Evolutionary conservation across 2,113 vertebrate genomes (phyloP).

Genomic region (Bubalus kerabau): DNA sequence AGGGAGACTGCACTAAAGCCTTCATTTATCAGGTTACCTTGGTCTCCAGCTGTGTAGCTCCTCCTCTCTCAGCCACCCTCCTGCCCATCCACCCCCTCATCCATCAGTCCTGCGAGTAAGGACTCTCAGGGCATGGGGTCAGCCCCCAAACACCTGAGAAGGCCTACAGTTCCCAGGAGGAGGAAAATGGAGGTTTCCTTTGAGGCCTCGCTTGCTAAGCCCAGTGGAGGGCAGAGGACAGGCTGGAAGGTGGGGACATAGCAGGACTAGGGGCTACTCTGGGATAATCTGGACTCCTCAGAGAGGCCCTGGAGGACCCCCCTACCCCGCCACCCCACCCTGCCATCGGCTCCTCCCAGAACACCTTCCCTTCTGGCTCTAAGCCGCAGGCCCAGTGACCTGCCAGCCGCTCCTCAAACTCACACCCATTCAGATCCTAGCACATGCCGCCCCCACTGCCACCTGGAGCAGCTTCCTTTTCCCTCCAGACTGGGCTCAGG

Average conservation of each 20-base stretch:
- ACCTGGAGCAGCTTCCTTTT: background rate
- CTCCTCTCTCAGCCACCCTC: conserved; percentile 57
- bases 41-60: background rate
- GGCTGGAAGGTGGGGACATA: background rate
- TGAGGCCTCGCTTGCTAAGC: background rate
- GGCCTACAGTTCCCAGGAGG: background rate
- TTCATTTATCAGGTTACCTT: conserved; percentile 68
- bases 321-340: no score
- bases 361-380: background rate
- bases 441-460: background rate
- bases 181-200: background rate
- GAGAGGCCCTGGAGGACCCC: no score
- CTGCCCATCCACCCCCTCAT: background rate
- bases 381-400: background rate
- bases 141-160: background rate
- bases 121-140: background rate
- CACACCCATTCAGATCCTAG: background rate
- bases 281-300: background rate
- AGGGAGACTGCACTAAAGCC: conserved; percentile 72
- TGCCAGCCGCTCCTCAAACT: background rate
- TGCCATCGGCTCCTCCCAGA: background rate
- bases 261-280: background rate
- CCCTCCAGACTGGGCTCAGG: background rate
- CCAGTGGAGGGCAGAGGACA: background rate
- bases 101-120: conserved; percentile 15